Conservation (phyloP, 1,140 invertebrate genomes). For the Doryteuthis pealeii region DNA sequence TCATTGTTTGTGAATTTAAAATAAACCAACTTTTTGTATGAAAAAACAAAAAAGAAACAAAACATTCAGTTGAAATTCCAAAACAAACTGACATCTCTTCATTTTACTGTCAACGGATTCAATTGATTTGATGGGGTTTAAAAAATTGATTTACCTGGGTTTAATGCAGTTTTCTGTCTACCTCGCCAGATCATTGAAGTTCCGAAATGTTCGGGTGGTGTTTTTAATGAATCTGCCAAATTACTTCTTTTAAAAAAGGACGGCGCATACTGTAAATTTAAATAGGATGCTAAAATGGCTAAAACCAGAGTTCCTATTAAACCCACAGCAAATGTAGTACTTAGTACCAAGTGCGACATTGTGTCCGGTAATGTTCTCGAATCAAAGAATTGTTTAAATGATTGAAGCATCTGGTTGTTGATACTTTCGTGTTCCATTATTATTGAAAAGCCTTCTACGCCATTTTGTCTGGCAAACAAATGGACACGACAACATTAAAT, state of each 20-base stretch:
- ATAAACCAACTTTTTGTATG: too few relatives aligned
- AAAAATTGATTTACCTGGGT: neutral
- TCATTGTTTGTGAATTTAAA: too few relatives aligned
- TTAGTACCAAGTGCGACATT: neutral
- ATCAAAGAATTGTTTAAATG: neutral
- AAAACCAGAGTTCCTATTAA: neutral
- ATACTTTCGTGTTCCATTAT: neutral
- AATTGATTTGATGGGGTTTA: too few relatives aligned
- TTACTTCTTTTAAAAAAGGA: neutral
- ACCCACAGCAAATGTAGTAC: neutral
- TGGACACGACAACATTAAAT: neutral
- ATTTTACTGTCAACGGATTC: too few relatives aligned
- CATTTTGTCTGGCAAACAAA: neutral
- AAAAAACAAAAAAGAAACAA: too few relatives aligned
- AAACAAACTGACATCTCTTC: too few relatives aligned
- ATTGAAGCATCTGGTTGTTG: neutral
- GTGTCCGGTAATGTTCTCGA: neutral
- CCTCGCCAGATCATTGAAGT: conserved; percentile 2
- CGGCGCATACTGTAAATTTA: neutral
- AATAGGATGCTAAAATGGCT: neutral
- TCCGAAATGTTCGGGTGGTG: neutral
- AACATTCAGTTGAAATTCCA: too few relatives aligned
- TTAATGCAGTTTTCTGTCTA: neutral
- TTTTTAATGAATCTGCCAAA: neutral
- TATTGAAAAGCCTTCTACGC: neutral